Evolutionary conservation across 2,888 invertebrate genomes (phyloP).

Genomic region (Drosophila borborema): DNA sequence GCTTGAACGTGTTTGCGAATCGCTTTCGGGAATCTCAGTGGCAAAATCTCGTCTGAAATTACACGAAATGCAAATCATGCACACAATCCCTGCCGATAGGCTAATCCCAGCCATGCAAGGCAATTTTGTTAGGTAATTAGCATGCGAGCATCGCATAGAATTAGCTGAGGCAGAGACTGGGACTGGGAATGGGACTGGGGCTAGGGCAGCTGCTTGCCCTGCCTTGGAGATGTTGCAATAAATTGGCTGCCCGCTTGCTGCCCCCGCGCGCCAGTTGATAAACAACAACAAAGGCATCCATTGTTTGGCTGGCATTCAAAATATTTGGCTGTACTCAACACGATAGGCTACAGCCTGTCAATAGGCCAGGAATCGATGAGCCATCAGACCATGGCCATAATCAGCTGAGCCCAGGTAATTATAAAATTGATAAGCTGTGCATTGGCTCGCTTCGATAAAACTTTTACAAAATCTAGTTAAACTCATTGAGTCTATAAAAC

Average conservation of each 20-base stretch:
- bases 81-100: neutral
- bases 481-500: conserved; percentile 13
- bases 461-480: neutral
- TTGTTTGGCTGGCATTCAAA: conserved; percentile 5
- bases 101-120: conserved; percentile 29
- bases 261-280: conserved; percentile 17
- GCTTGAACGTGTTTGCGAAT: neutral
- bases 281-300: conserved; percentile 23
- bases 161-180: neutral
- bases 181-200: neutral
- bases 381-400: conserved; percentile 44
- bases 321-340: conserved; percentile 11
- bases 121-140: conserved; percentile 54
- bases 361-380: conserved; percentile 20
- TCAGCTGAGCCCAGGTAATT: conserved; percentile 32
- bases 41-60: conserved; percentile 48
- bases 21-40: conserved; percentile 26
- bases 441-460: neutral
- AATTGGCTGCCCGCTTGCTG: conserved; percentile 30
- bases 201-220: neutral
- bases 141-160: conserved; percentile 33
- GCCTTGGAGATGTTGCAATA: conserved; percentile 39
- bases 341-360: neutral
- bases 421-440: conserved; percentile 29
- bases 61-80: conserved; percentile 43